Base-by-base conservation (phyloP, 2,113 vertebrate genomes). In the Bothrops jararaca region DNA sequence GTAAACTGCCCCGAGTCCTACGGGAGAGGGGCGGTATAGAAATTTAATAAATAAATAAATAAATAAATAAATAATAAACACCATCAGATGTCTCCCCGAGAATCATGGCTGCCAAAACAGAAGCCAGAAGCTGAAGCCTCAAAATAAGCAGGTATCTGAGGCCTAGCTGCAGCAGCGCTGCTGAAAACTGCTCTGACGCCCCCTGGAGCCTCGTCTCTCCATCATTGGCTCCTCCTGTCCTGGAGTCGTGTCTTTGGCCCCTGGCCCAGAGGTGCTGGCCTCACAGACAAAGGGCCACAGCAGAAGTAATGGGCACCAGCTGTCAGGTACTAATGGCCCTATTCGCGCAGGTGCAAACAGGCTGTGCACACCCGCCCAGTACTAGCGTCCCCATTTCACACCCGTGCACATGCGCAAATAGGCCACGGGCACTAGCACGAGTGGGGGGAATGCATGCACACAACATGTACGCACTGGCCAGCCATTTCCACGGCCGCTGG, bases 71-170 rank as follows among this genome's bases (percentile, higher is more conserved):
- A n/a, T n/a, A n/a, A n/a, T n/a, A n/a, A n/a, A 99, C 95, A 99
- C 99, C 99, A 99, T 99, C 93, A 99, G 98, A 92, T 99, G 99
- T 95, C 99, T 98, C 95, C 95, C 98, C 98, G 96, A 99, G 98
- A 94, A 99, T 97, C 91, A 98, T 98, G 85, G 99, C 99, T 74
- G 99, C 98, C 97, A 98, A 98, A 93, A 98, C 98, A 89, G 98
- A 99, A 2, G 99, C 98, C 94, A 99, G 98, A 95, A 99, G 98
- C 99, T 99, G 99, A 39, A 97, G 94, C 92, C 99, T 99, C 3
- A 98, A 97, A 90, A 99, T 96, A 92, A 99, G 98, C 95, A 99
- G 98, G 97, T 99, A 99, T 87, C 99, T 98, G 90, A 98, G 97
- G 6, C 98, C 97, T 88, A 99, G 98, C 95, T 98, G 98, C 90